A percentile compares a stretch with the other conserved stretches of the same genome.
These are phyloP conservation scores for Melanotaenia nigrans DNA, from an alignment of 2,797 vertebrate genomes.

Conservation along the genomic window DNA sequence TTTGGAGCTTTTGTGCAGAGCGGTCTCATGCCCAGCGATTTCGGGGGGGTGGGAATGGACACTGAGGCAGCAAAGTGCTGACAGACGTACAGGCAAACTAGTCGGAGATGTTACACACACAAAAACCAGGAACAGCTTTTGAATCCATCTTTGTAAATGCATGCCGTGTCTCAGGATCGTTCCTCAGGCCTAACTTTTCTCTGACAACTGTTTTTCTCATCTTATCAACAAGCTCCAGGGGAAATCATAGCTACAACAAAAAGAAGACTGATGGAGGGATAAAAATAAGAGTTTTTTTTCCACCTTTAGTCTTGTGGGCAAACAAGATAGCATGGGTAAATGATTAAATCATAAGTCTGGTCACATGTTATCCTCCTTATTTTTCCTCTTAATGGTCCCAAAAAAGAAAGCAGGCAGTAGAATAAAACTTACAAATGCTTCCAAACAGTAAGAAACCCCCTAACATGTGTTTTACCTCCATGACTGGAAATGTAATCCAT, in stretches of 20 bases:
- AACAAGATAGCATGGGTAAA: slow-evolving; percentile 36
- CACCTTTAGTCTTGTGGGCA: slow-evolving; percentile 17
- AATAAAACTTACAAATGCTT: slow-evolving; percentile 42
- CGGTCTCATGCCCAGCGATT: slow-evolving; percentile 46
- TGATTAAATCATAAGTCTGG: slow-evolving; percentile 51
- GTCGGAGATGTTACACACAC: slow-evolving; percentile 12
- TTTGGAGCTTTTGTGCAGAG: slow-evolving; percentile 68
- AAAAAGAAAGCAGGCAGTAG: slow-evolving; percentile 26
- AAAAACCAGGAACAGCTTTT: slow-evolving; percentile 37
- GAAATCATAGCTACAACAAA: slow-evolving; percentile 39
- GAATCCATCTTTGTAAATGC: slow-evolving; percentile 4
- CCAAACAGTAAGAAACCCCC: slow-evolving; percentile 24
- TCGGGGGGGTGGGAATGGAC: slow-evolving; percentile 9
- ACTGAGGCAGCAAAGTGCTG: slow-evolving; percentile 27
- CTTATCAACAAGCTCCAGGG: slow-evolving; percentile 53
- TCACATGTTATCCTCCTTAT: slow-evolving; percentile 16
- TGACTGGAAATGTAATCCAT: slow-evolving; percentile 53
- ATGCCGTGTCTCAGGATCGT: slow-evolving; percentile 29
- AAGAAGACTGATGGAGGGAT: slow-evolving; percentile 15
- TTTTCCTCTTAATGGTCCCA: slow-evolving; percentile 2
- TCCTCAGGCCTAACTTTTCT: slow-evolving; percentile 44
- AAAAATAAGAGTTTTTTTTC: neutral
- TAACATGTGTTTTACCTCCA: slow-evolving; percentile 56
- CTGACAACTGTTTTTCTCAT: slow-evolving; percentile 75
- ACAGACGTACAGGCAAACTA: slow-evolving; percentile 31